Evolutionary conservation across 1,140 invertebrate genomes (phyloP).

Genomic region (Drosophila ohnishii): DNA sequence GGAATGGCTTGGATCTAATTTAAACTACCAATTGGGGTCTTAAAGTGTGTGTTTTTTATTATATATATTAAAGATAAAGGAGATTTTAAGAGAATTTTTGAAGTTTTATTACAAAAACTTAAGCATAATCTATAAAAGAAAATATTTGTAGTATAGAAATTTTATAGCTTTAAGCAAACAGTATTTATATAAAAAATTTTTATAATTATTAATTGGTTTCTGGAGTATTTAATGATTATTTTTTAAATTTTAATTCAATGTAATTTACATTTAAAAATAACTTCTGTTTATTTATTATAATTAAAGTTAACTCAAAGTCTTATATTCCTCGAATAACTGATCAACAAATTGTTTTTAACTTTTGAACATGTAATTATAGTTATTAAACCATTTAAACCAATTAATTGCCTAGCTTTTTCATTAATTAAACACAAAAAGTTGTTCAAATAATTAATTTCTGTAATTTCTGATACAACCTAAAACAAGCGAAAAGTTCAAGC

Average conservation of each 20-base stretch:
- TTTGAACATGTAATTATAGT: too few species aligned
- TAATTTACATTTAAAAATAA: not conserved
- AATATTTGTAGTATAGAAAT: too few species aligned
- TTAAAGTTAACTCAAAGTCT: not conserved
- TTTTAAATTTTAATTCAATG: not conserved
- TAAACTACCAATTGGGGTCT: not conserved
- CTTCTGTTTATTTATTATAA: not conserved
- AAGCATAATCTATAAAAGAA: too few species aligned
- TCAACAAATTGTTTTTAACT: not conserved
- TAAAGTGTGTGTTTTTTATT: not conserved
- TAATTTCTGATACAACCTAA: conserved; percentile 10
- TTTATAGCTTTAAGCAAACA: too few species aligned
- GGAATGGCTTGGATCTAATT: not conserved
- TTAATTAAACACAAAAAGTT: not conserved
- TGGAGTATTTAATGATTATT: not conserved
- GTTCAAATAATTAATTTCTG: not conserved
- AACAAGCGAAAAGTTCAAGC: conserved; percentile 21
- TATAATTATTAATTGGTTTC: not conserved
- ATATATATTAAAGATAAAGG: not conserved
- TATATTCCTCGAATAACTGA: too few species aligned
- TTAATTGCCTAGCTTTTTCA: not conserved
- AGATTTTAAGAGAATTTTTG: not conserved
- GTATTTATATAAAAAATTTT: too few species aligned
- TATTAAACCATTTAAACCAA: not conserved
- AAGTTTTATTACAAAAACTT: too few species aligned